Evolutionary conservation across 2,113 vertebrate species (phyloP).

Genomic region (crab-eating macaque (Macaca fascicularis)): T2T-MFA8v1.1 NC_088386.1:37522501-37523000

Average conservation of each 20-base stretch:
- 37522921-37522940: neutral
- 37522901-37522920: neutral
- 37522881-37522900: neutral
- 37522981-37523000: neutral
- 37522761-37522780: neutral
- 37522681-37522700: neutral
- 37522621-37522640: neutral
- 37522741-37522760: neutral
- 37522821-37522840: neutral
- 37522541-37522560: neutral
- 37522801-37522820: neutral
- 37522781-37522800: neutral
- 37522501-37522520: neutral
- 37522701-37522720: neutral
- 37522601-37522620: neutral
- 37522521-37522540: neutral
- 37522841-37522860: neutral
- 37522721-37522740: neutral
- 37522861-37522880: neutral
- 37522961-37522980: neutral
- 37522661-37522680: neutral
- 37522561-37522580: neutral
- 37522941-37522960: neutral
- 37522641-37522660: neutral
- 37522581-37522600: neutral